Conservation (phyloP, 64 coral and sea anemone genomes). For the Orbicella faveolata region DNA sequence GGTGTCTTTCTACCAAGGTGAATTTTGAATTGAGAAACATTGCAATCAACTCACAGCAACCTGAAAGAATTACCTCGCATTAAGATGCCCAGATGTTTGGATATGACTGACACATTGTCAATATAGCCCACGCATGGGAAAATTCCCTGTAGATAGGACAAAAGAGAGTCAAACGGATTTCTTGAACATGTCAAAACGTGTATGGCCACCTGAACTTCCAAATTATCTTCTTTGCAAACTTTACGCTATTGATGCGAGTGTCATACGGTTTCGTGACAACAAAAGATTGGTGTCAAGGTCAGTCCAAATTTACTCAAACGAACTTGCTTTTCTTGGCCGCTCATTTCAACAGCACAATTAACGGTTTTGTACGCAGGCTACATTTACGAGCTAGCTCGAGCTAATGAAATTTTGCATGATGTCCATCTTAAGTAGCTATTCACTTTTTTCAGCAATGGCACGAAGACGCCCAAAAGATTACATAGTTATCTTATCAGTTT, state of each 20-base stretch:
- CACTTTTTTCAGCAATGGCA: not conserved
- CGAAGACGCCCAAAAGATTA: not conserved
- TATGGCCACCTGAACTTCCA: slow-evolving; percentile 9
- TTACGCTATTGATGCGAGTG: not conserved
- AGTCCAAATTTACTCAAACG: not conserved
- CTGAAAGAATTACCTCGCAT: not conserved
- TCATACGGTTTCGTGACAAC: not conserved
- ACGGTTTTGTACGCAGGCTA: not conserved
- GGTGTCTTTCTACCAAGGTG: not conserved
- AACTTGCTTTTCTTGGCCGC: not conserved
- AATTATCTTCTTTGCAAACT: slow-evolving; percentile 15
- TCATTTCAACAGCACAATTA: not conserved
- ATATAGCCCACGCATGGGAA: slow-evolving; percentile 6
- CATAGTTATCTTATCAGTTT: not conserved
- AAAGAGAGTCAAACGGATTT: slow-evolving; percentile 26
- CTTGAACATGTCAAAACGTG: slow-evolving; percentile 16
- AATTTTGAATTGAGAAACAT: not conserved
- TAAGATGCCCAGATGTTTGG: slow-evolving; percentile 3
- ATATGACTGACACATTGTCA: not conserved
- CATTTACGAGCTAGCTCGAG: not conserved
- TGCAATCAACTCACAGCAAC: not conserved
- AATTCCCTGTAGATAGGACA: slow-evolving; percentile 21
- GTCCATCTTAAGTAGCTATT: not conserved
- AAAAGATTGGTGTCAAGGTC: not conserved
- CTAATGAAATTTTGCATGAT: not conserved